Evolutionary conservation across 2,888 invertebrate genomes (phyloP), one percentile per base, ranked within the genome.

Genomic region (Hirtodrosophila cameraria): DNA sequence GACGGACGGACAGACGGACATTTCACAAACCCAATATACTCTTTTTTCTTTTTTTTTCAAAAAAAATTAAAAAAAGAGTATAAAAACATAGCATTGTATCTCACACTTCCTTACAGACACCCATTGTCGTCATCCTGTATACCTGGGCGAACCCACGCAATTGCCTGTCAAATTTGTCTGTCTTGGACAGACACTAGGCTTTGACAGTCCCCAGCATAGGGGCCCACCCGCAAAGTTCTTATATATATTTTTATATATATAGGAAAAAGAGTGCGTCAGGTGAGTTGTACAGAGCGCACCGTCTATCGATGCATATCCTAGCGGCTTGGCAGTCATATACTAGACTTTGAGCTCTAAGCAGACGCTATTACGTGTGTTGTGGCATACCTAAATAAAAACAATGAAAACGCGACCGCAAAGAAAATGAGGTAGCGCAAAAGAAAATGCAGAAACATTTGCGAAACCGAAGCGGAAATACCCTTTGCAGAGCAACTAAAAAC

Each of bases 41-140:
- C n/a, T n/a, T n/a, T n/a, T n/a, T n/a, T n/a, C n/a, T n/a, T n/a
- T n/a, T n/a, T n/a, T n/a, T n/a, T n/a, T 23, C 23, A 23, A 18
- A 18, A 18, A 18, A 18, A 18, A 18, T 18, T 4, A 4, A 18
- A 18, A 18, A 4, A 18, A 18, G 5, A 18, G 5, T 18, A n/a
- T n/a, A n/a, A 49, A 46, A 30, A 31, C 39, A 20, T 23, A 33
- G 7, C 42, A 23, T 18, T 20, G 8, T 20, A 45, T 31, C 33
- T 53, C 58, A 49, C 71, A 59, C 52, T 46, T 53, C 53, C 54
- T 64, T 60, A 57, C 53, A 38, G 39, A 42, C 43, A 33, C 43
- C 8, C 35, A 23, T 12, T 18, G n/a, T 20, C 25, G 39, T 53
- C 30, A 39, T 33, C 33, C 59, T 45, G 48, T 12, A 41, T 28